These are phyloP conservation scores for Mythimna lalbum DNA, from an alignment of 2,888 invertebrate genomes.

Conservation along the genomic window DNA sequence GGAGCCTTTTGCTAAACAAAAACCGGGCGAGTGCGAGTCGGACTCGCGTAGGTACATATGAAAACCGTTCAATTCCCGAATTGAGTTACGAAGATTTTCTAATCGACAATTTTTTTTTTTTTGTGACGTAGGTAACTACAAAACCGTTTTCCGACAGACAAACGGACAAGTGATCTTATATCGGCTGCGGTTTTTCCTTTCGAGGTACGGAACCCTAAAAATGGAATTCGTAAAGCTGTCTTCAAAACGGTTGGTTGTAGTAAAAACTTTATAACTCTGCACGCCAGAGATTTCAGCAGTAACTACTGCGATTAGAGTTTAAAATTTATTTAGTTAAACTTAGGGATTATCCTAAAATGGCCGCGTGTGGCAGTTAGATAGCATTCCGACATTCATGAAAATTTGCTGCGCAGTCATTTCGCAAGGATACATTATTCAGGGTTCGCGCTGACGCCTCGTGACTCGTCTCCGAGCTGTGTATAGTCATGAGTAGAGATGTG, in stretches of 20 bases:
- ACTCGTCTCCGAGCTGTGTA: constrained; percentile 5
- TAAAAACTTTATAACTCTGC: background rate
- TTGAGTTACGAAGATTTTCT: too few relatives aligned
- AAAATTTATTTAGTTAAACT: constrained; percentile 35
- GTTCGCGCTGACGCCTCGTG: constrained; percentile 24
- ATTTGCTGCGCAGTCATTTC: constrained; percentile 50
- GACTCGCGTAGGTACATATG: too few relatives aligned
- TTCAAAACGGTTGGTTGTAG: background rate
- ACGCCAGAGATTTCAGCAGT: constrained; percentile 1
- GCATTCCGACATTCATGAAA: constrained; percentile 59
- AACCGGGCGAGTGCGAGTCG: too few relatives aligned
- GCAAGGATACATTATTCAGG: constrained; percentile 57
- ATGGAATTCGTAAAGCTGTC: background rate
- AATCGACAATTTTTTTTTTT: too few relatives aligned
- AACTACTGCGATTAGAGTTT: constrained; percentile 17
- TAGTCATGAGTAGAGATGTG: too few relatives aligned
- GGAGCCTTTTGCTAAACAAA: too few relatives aligned
- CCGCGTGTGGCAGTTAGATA: constrained; percentile 41
- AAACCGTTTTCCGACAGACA: too few relatives aligned
- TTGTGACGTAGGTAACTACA: too few relatives aligned
- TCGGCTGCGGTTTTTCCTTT: too few relatives aligned
- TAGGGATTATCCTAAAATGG: constrained; percentile 48
- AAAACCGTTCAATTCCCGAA: too few relatives aligned
- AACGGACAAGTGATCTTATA: too few relatives aligned
- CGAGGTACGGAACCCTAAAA: too few relatives aligned